Base-by-base conservation (phyloP, 1,140 invertebrate genomes). In the Neodiprion fabricii region DNA sequence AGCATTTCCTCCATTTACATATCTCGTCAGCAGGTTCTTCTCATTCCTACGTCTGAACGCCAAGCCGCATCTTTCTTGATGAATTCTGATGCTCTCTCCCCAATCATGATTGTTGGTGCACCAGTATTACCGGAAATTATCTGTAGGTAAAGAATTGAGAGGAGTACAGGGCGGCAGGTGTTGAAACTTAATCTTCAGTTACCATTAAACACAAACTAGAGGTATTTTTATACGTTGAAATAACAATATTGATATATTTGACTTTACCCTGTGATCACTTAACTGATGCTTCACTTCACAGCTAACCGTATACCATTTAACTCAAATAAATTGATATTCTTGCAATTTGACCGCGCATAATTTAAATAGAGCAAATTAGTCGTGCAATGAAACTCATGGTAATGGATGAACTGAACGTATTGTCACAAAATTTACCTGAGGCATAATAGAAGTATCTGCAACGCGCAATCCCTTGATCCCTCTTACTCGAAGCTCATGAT, bases 71-170 rank as follows among this genome's bases (percentile, higher is more conserved):
- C 28, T 71, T 87, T 70, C 78, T 91, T 91, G 21, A 92, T 90
- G 1, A 92, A 85, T 79, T 91, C 90, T 2, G 89, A 85, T 0
- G 83, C 89, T 81, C 90, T 89, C 81, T 92, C 91, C 1, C 86
- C 91, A 14, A 92, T 87, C 91, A 92, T 92, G 3, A 89, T 83
- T 21, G 88, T 79, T 1, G 87, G 76, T 9, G 90, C 90, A 73
- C 85, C 87, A 1, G 88, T 89, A 78, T 90, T 88, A 12, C 91
- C 91, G 1, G 88, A 84, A 1, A 86, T 67, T 2, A 85, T 77
- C 81, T 85, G 70, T 40, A 5, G 28, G 28, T 40, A 40, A 40
- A 40, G 28, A 5, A 40, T 40, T 40, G 28, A 40, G 2, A 40
- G 28, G 2, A 40, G 5, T 40, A 5, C 2, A 40, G 28, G 28